phyloP scores from a whole-genome alignment of 2,797 vertebrate genomes.

The Parotocinclus haroldoi region DNA sequence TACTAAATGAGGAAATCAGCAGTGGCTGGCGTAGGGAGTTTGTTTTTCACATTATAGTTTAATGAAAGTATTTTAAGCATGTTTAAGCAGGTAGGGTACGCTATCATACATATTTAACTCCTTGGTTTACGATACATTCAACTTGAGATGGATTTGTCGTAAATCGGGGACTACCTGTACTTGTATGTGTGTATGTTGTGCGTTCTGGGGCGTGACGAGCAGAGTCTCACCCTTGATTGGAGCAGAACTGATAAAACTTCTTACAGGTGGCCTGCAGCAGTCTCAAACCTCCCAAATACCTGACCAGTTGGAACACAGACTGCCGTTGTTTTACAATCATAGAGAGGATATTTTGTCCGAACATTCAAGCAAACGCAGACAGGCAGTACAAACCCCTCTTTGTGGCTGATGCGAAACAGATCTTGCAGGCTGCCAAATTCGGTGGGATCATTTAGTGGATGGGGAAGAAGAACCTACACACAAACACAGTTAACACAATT shows the following conservation, averaged over 20 bases:
- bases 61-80: too few relatives aligned
- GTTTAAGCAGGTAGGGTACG: too few relatives aligned
- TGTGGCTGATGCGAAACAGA: conserved; percentile 78
- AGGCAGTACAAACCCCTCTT: conserved; percentile 73
- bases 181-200: too few relatives aligned
- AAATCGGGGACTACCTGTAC: too few relatives aligned
- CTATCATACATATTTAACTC: too few relatives aligned
- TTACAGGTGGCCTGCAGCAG: conserved; percentile 81
- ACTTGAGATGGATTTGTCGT: too few relatives aligned
- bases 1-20: too few relatives aligned
- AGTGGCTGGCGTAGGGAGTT: too few relatives aligned
- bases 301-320: conserved; percentile 36
- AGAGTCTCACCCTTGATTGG: conserved; percentile 74
- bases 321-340: not conserved
- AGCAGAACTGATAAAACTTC: conserved; percentile 84
- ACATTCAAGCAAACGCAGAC: conserved; percentile 3
- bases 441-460: conserved; percentile 81
- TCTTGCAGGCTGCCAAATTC: conserved; percentile 82
- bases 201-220: not conserved
- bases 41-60: too few relatives aligned
- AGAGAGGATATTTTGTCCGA: not conserved
- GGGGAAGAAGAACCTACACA: conserved; percentile 72
- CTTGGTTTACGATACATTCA: too few relatives aligned
- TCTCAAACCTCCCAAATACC: conserved; percentile 78
- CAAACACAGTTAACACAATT: not conserved